These are phyloP conservation scores for Dryobates pubescens DNA, from an alignment of 2,797 vertebrate species.

Conservation along the genomic window DNA sequence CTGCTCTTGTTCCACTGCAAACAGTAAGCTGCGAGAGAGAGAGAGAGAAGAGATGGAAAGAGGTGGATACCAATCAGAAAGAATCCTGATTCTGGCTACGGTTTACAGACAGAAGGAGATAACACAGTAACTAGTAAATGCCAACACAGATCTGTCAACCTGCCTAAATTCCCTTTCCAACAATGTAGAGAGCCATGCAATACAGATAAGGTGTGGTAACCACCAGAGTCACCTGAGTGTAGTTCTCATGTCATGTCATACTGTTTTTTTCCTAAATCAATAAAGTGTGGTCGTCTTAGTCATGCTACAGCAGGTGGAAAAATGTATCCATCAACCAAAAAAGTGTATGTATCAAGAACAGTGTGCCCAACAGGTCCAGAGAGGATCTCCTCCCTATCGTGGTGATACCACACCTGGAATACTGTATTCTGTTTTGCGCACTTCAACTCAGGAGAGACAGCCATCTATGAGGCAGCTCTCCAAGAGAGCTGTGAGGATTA, in stretches of 20 bases:
- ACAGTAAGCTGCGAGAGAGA: background rate
- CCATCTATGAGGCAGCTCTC: too few relatives aligned
- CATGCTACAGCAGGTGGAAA: background rate
- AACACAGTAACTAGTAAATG: background rate
- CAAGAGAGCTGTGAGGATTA: too few relatives aligned
- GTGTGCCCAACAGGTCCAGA: too few relatives aligned
- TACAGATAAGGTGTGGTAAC: background rate
- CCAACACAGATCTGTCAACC: background rate
- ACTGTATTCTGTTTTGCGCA: too few relatives aligned
- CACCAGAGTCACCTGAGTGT: fast-evolving
- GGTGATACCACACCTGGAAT: too few relatives aligned
- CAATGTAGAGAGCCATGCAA: fast-evolving
- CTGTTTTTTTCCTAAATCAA: background rate
- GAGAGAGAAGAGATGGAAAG: background rate
- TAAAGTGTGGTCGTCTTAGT: background rate
- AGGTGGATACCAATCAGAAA: background rate
- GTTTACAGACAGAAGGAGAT: background rate
- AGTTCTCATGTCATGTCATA: fast-evolving
- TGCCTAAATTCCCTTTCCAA: background rate
- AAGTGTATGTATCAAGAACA: too few relatives aligned
- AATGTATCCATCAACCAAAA: background rate
- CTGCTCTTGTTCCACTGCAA: background rate
- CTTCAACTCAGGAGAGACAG: too few relatives aligned
- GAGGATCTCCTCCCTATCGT: too few relatives aligned
- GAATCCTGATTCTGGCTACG: background rate